A percentile compares a stretch with the other conserved stretches of the same genome.
Evolutionary conservation across 2,113 vertebrate species (phyloP).

Genomic region (Phyllostomus discolor): DNA sequence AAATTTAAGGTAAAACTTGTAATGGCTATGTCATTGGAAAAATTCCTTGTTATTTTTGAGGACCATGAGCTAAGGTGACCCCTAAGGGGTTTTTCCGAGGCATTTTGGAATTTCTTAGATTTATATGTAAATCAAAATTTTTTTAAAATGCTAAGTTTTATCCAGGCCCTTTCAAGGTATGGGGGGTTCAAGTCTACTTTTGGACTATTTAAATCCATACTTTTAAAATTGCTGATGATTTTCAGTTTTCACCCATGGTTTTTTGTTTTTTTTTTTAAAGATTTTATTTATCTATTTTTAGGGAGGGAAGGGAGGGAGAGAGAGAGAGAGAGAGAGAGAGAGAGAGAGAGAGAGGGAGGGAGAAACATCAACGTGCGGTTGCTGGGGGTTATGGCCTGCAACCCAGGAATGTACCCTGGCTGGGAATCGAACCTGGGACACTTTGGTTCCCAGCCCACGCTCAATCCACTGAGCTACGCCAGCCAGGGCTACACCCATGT

Average conservation of each 20-base stretch:
- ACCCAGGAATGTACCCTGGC: too few species aligned
- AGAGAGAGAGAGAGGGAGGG: too few species aligned
- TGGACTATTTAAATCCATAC: neutral
- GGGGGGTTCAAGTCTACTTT: conserved; percentile 23
- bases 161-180: conserved; percentile 23
- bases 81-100: conserved; percentile 70
- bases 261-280: too few species aligned
- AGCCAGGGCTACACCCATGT: too few species aligned
- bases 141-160: conserved; percentile 27
- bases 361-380: too few species aligned
- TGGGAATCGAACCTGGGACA: too few species aligned
- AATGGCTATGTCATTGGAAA: conserved; percentile 87
- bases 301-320: too few species aligned
- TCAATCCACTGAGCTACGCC: too few species aligned
- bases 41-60: conserved; percentile 62
- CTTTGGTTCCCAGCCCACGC: too few species aligned
- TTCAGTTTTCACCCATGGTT: neutral
- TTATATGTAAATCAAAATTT: conserved; percentile 11
- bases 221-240: neutral
- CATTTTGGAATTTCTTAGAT: conserved; percentile 41
- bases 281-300: too few species aligned
- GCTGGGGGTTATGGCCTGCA: too few species aligned
- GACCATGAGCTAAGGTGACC: conserved; percentile 53
- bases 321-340: too few species aligned
- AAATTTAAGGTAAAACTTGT: conserved; percentile 79